Base-by-base conservation (phyloP, 2,888 invertebrate genomes). In the Acrocyrtus sp. region DNA sequence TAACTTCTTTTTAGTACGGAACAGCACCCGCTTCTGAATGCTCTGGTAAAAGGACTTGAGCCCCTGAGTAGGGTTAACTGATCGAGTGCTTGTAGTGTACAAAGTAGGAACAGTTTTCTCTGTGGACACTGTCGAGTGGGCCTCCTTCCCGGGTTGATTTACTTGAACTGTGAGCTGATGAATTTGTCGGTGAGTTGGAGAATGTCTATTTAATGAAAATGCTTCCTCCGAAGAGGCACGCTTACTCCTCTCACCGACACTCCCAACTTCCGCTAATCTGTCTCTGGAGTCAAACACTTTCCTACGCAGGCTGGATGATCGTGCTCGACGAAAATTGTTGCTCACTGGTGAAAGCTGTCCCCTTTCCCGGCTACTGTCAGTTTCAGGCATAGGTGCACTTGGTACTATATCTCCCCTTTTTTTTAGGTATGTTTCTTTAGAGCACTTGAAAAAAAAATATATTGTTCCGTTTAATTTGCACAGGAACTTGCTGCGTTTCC, bases 11-110 rank as follows among this genome's bases (percentile, higher is more conserved):
- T 50, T 12, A n/a, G n/a, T n/a, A n/a, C n/a, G n/a, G n/a, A n/a
- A n/a, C 22, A 61, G 24, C 21, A 68, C 41, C 39, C 51, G 47
- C 45, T 67, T 67, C 57, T 67, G 68, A 54, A 68, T 50, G 22
- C 50, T 67, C 43, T 67, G 68, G 68, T 60, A 68, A 54, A 68
- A 54, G 17, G 68, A 61, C 8, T 26, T 51, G 51, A 68, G 61
- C 39, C 68, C 61, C 47, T 61, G 54, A n/a, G n/a, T n/a, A n/a
- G n/a, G n/a, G n/a, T n/a, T n/a, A n/a, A n/a, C n/a, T n/a, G n/a
- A n/a, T n/a, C n/a, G n/a, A n/a, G n/a, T n/a, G n/a, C n/a, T n/a
- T n/a, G n/a, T n/a, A n/a, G n/a, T n/a, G n/a, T n/a, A n/a, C n/a
- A n/a, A n/a, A n/a, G n/a, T n/a, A n/a, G n/a, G n/a, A n/a, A n/a